Conservation (phyloP, 1,140 invertebrate species). For the Papilio polyxenes region DNA sequence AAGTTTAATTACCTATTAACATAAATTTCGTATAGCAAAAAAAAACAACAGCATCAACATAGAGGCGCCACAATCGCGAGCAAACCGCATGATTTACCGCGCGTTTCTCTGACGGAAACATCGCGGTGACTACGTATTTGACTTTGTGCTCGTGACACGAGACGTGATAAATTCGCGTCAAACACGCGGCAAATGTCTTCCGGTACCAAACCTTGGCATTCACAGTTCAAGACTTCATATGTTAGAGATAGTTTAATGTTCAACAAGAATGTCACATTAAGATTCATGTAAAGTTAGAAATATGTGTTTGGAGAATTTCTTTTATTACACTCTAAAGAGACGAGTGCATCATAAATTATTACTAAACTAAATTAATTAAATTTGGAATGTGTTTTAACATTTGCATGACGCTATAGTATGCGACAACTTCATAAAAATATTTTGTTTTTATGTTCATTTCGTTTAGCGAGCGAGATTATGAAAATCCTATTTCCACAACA, state of each 20-base stretch:
- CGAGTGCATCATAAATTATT: too few relatives aligned
- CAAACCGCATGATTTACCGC: constrained; percentile 13
- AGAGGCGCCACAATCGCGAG: not conserved
- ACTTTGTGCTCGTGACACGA: constrained; percentile 12
- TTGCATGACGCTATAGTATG: too few relatives aligned
- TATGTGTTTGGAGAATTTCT: too few relatives aligned
- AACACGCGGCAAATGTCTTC: constrained; percentile 4
- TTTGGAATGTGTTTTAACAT: too few relatives aligned
- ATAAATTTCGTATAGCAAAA: constrained; percentile 1
- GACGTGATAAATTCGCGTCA: constrained; percentile 3
- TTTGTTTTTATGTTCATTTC: too few relatives aligned
- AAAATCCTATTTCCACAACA: too few relatives aligned
- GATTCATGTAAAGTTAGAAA: not conserved
- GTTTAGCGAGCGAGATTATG: too few relatives aligned
- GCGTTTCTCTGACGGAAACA: constrained; percentile 20
- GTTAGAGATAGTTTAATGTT: not conserved
- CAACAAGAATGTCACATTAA: not conserved
- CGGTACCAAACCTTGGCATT: constrained; percentile 27
- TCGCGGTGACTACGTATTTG: constrained; percentile 15
- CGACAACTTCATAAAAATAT: too few relatives aligned
- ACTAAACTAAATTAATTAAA: too few relatives aligned
- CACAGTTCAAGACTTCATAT: not conserved
- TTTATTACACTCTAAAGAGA: too few relatives aligned
- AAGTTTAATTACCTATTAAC: not conserved
- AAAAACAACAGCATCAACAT: not conserved